phyloP scores from a whole-genome alignment of 2,797 vertebrate species.

The Selene dorsalis region DNA sequence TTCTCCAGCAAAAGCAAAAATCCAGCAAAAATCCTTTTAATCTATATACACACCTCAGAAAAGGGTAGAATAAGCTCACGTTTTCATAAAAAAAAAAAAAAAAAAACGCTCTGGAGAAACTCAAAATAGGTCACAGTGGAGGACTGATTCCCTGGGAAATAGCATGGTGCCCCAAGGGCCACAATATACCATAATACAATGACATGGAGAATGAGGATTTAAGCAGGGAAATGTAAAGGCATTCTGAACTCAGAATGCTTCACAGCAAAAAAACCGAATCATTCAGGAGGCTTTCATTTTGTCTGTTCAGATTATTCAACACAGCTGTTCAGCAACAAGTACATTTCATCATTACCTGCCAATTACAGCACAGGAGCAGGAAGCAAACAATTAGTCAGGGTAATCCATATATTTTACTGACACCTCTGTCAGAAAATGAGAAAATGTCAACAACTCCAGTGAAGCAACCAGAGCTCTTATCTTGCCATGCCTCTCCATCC shows the following conservation, averaged over 20 bases:
- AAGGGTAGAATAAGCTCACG: neutral
- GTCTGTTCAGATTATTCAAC: conserved; percentile 32
- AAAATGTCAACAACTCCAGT: conserved; percentile 64
- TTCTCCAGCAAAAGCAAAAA: neutral
- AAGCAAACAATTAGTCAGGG: conserved; percentile 34
- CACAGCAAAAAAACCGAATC: conserved; percentile 1
- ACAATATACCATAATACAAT: conserved; percentile 37
- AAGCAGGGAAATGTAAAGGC: conserved; percentile 21
- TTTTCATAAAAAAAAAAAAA: neutral
- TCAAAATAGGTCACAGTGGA: conserved; percentile 15
- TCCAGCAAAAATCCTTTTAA: conserved; percentile 17
- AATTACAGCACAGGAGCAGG: conserved; percentile 58
- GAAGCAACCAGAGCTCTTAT: conserved; percentile 48
- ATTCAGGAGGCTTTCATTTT: conserved; percentile 9
- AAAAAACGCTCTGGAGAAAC: conserved; percentile 13
- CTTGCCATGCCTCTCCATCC: conserved; percentile 24
- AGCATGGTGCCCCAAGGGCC: conserved; percentile 11
- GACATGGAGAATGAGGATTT: conserved; percentile 10
- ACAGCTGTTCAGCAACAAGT: conserved; percentile 23
- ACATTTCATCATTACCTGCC: conserved; percentile 59
- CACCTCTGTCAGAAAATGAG: conserved; percentile 4
- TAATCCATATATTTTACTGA: neutral
- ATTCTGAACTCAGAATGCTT: neutral
- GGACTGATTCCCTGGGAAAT: conserved; percentile 28
- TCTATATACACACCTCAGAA: neutral